phyloP scores from a whole-genome alignment of 2,113 vertebrate species.

The Helogale parvula region DNA sequence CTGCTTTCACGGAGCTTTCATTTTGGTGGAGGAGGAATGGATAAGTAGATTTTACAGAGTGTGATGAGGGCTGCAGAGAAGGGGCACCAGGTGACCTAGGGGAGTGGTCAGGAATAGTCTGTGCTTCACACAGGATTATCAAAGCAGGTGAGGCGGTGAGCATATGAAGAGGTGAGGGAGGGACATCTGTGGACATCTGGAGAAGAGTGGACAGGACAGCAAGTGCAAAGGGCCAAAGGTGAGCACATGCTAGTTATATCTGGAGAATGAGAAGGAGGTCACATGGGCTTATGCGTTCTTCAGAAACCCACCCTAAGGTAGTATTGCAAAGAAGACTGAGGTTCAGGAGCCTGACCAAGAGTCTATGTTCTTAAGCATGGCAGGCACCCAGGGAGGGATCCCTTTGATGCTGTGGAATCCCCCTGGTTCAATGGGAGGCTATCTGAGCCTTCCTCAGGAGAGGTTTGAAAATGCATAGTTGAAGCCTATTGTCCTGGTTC shows the following conservation, averaged over 20 bases:
- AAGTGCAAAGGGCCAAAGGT: not conserved
- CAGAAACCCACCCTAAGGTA: fast-evolving
- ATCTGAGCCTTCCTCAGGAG: fast-evolving
- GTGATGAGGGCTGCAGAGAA: too few species aligned
- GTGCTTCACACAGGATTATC: not conserved
- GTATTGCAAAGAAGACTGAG: not conserved
- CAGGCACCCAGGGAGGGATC: not conserved
- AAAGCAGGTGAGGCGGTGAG: not conserved
- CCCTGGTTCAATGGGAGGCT: not conserved
- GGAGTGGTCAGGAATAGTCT: not conserved
- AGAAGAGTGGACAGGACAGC: not conserved
- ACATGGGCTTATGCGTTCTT: fast-evolving
- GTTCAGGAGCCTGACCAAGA: not conserved
- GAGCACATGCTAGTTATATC: fast-evolving
- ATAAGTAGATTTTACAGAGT: not conserved
- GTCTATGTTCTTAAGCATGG: fast-evolving
- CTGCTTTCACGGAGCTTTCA: not conserved
- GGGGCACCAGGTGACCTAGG: fast-evolving
- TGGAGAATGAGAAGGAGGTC: not conserved
- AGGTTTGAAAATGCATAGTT: not conserved
- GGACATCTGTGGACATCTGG: fast-evolving
- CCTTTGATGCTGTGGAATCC: not conserved
- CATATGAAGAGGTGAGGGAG: not conserved
- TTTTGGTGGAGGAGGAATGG: not conserved
- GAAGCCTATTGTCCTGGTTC: not conserved